Percentiles rank a stretch among this genome's conserved stretches.
These are phyloP conservation scores for Leptinotarsa texana DNA, from an alignment of 1,140 invertebrate species.

Conservation along the genomic window DNA sequence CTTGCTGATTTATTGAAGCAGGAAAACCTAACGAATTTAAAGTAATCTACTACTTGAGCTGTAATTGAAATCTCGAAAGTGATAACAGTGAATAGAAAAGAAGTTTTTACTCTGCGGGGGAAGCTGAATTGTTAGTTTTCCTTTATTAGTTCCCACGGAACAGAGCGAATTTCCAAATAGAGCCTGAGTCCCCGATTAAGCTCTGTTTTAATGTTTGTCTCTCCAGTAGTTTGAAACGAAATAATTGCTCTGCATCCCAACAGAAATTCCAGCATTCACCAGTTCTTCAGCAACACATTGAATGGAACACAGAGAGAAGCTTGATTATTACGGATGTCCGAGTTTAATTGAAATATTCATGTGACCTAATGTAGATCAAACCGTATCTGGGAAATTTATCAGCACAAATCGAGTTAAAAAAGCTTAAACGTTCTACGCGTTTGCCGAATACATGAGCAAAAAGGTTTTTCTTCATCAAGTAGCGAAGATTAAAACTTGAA, in stretches of 20 bases:
- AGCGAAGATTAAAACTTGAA: too few species aligned
- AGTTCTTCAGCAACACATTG: background rate
- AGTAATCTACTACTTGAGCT: too few species aligned
- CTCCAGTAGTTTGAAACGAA: background rate
- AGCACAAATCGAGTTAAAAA: too few species aligned
- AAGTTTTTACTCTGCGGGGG: background rate
- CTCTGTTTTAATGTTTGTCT: conserved; percentile 6
- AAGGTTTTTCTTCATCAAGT: too few species aligned
- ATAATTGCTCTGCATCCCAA: background rate
- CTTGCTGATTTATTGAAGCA: too few species aligned
- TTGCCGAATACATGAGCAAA: too few species aligned
- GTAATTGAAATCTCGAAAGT: background rate
- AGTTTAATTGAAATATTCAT: too few species aligned
- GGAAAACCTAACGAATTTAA: too few species aligned
- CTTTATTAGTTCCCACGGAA: background rate
- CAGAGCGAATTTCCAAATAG: background rate
- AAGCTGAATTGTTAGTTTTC: background rate
- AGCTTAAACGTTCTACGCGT: too few species aligned
- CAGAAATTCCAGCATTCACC: background rate
- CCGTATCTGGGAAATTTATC: too few species aligned
- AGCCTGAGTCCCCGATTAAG: background rate
- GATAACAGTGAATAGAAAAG: background rate
- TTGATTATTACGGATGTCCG: too few species aligned
- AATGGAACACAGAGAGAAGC: background rate
- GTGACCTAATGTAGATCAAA: too few species aligned